These are phyloP conservation scores for Pitta sordida DNA, from an alignment of 2,113 vertebrate genomes.

Conservation along the genomic window DNA sequence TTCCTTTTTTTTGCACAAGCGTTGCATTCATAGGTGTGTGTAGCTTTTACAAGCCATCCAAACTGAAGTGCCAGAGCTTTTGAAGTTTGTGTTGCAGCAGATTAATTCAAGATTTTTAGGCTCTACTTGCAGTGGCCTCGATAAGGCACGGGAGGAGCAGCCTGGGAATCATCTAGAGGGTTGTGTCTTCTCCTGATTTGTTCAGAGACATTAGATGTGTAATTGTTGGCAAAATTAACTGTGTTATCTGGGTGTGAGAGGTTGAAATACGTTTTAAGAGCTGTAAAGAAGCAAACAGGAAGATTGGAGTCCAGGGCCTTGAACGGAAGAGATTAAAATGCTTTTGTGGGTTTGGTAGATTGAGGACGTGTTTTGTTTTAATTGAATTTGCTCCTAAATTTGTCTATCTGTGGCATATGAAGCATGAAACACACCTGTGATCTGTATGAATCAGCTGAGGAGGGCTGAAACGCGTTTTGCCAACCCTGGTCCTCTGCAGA, in stretches of 20 bases:
- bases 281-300: neutral
- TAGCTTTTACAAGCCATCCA: neutral
- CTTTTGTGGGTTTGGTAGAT: neutral
- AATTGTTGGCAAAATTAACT: neutral
- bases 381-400: neutral
- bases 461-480: neutral
- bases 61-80: neutral
- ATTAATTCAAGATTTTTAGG: neutral
- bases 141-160: neutral
- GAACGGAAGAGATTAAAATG: neutral
- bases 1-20: neutral
- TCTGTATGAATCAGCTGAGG: neutral
- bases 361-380: neutral
- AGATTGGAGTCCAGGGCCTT: neutral
- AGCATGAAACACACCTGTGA: neutral
- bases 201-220: rapidly evolving
- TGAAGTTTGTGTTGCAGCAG: neutral
- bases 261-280: rapidly evolving
- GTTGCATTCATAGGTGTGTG: neutral
- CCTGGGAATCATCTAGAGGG: neutral
- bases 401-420: neutral
- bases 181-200: neutral
- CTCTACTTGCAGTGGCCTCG: neutral
- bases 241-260: neutral
- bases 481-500: neutral